Base-by-base conservation (phyloP, 1,140 invertebrate genomes). In the Bombus haemorrhoidalis region DNA sequence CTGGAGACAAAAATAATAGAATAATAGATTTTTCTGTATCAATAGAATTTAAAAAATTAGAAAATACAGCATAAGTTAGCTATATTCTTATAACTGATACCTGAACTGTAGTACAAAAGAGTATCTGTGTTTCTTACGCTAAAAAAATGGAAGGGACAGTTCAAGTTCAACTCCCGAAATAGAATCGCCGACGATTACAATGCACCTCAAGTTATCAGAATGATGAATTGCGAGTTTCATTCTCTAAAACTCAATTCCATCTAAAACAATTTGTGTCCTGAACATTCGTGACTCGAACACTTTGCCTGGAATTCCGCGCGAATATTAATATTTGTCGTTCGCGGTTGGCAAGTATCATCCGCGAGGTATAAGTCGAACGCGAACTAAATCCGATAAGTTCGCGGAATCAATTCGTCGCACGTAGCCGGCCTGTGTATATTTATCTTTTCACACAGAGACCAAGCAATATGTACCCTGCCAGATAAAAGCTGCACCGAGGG, bases 351-450 rank as follows among this genome's bases (percentile, higher is more conserved):
- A 25, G n/a, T 79, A 71, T 47, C 71, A 76, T 79, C 78, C 39
- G 39, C 78, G 47, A 77, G 62, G 47, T 53, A 77, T 85, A 85
- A 89, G 74, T 85, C 37, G 41, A 83, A 76, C n/a, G 81, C 69
- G 62, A 75, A 43, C 72, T 53, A 64, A 87, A 80, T 71, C 64
- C 86, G 79, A 87, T 90, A 90, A 90, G 79, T 74, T 80, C 18
- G 41, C 22, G 37, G 62, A 62, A 87, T 86, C 80, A 78, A 90
- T 90, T 87, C 64, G 75, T 71, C 72, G 69, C 81, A 89, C 71
- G 76, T 79, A 87, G 66, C 68, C 47, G 47, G 34, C 75, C 69
- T 81, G 72, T 64, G 64, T 87, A 77, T 88, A 81, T 90, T 90
- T 90, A 90, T 90, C 83, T 88, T 86, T 66, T 83, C 80, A 62